These are phyloP conservation scores for Lasius platythorax DNA, from an alignment of 2,888 invertebrate genomes.

Conservation along the genomic window DNA sequence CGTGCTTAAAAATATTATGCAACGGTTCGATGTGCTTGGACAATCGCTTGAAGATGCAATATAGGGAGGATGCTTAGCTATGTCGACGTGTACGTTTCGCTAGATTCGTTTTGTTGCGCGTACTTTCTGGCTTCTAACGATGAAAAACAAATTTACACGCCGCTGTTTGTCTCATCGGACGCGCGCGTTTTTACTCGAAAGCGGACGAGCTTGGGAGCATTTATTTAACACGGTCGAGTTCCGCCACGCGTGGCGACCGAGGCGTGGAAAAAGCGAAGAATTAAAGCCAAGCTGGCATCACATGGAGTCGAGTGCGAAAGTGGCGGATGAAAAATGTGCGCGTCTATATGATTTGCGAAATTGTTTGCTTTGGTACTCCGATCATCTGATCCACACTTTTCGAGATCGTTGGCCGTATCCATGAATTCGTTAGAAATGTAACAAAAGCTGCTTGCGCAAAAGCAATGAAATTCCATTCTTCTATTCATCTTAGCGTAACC, in stretches of 20 bases:
- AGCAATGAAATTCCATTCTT: not conserved
- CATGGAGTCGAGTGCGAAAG: constrained; percentile 28
- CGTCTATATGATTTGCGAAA: constrained; percentile 13
- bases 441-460: not conserved
- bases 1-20: not conserved
- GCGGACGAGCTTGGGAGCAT: constrained; percentile 33
- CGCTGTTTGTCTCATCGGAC: constrained; percentile 19
- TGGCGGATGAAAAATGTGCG: constrained; percentile 16
- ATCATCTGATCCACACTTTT: not conserved
- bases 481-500: not conserved
- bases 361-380: not conserved
- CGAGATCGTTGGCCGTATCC: not conserved
- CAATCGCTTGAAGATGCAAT: constrained; percentile 14
- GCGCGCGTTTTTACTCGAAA: constrained; percentile 6
- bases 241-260: constrained; percentile 39
- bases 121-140: constrained; percentile 23
- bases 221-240: constrained; percentile 36
- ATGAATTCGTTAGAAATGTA: not conserved
- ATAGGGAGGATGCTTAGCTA: not conserved
- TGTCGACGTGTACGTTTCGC: constrained; percentile 72
- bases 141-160: constrained; percentile 32
- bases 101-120: not conserved
- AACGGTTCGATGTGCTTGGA: constrained; percentile 47
- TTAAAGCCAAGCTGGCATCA: constrained; percentile 8
- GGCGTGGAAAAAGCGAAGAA: constrained; percentile 42